A percentile compares a stretch with the other conserved stretches of the same genome.
These are phyloP conservation scores for Gracilinanus agilis DNA, from an alignment of 2,113 vertebrate genomes.

Conservation along the genomic window DNA sequence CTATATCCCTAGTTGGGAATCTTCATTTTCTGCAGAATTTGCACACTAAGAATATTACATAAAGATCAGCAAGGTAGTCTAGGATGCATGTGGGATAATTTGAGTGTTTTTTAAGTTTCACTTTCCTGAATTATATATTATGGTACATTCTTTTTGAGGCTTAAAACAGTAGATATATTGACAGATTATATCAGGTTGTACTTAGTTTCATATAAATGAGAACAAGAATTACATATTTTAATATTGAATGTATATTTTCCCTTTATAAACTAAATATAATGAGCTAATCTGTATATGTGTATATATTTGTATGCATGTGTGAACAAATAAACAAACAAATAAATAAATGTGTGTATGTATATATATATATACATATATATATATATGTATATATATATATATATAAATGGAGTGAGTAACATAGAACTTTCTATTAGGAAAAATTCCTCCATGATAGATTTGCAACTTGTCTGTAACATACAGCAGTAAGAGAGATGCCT, in stretches of 20 bases:
- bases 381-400: neutral
- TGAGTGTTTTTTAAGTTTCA: neutral
- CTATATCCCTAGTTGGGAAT: neutral
- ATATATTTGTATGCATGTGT: no score
- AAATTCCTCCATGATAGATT: neutral
- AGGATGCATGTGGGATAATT: neutral
- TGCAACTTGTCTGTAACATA: neutral
- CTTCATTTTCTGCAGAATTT: neutral
- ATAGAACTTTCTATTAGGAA: neutral
- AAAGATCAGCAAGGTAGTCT: neutral
- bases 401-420: neutral
- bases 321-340: no score
- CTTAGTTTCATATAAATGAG: neutral
- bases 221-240: neutral
- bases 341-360: neutral
- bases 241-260: neutral
- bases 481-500: neutral
- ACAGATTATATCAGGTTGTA: neutral
- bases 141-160: neutral
- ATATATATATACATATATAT: no score
- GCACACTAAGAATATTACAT: neutral
- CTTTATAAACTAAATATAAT: neutral
- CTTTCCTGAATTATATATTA: neutral
- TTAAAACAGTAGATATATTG: neutral
- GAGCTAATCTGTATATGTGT: neutral